Evolutionary conservation across 1,140 invertebrate species (phyloP), one percentile per base, ranked within the genome.

Genomic region (Magallana ariakensis): DNA sequence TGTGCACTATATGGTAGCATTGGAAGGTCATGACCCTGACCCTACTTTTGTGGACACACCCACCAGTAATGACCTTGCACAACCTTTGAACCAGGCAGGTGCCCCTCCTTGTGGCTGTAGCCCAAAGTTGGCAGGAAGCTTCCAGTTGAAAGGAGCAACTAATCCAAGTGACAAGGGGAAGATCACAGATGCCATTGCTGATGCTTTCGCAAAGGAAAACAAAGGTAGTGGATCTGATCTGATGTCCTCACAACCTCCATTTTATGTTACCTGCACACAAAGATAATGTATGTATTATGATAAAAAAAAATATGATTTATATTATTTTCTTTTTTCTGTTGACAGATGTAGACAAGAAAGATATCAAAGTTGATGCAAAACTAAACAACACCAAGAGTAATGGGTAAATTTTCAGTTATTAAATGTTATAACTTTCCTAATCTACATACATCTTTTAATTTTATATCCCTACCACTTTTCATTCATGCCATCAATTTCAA

Each of bases 191-290:
- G 87, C 87, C n/a, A 82, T 88, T 10, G 82, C 84, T 46, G 85
- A 88, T 84, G 87, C 87, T 22, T 88, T 88, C 62, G 57, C 84
- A n/a, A 84, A 88, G 57, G 58, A 86, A 86, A 88, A 88, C 84
- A 85, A 66, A 84, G 87, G 87, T 88, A 84, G 9, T 5, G 7
- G 33, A 62, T n/a, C 11, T 46, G 33, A 46, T 46, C 33, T 46
- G 33, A 46, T 4, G 33, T 46, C 2, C 33, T 4, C 33, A 46
- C 33, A 46, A 46, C 33, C 5, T 46, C 33, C 33, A 46, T 46
- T 46, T 46, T 46, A 46, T 46, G 33, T 46, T 46, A 46, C 33
- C 33, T 46, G 33, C 33, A 46, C 33, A 46, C 33, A 46, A 46
- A 46, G 33, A 46, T 46, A n/a, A n/a, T n/a, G n/a, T 10, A 19